phyloP scores from a whole-genome alignment of 2,113 vertebrate species.

The Microtus oregoni region DNA sequence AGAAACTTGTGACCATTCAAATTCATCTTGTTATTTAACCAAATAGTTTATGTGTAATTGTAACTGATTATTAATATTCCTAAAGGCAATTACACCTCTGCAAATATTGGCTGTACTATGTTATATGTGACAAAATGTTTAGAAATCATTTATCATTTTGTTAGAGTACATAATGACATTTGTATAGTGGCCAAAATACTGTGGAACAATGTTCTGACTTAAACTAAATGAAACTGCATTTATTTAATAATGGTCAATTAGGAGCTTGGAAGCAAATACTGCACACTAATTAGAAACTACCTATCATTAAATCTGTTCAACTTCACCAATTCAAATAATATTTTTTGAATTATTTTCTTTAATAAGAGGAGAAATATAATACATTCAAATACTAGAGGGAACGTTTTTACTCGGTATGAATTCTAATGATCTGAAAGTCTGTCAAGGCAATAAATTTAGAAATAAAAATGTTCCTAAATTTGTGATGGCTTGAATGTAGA shows the following conservation, averaged over 20 bases:
- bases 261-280: not conserved
- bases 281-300: not conserved
- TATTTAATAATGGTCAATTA: slow-evolving; percentile 9
- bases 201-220: not conserved
- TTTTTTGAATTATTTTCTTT: slow-evolving; percentile 42
- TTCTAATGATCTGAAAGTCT: not conserved
- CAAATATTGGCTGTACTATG: not conserved
- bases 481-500: not conserved
- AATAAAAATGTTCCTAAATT: not conserved
- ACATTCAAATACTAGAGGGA: not conserved
- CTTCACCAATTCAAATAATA: not conserved
- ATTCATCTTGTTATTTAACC: not conserved
- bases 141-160: not conserved
- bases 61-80: not conserved
- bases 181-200: not conserved
- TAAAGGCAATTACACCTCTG: not conserved
- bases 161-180: not conserved
- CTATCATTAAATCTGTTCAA: slow-evolving; percentile 33
- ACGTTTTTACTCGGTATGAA: not conserved
- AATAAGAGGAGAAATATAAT: not conserved
- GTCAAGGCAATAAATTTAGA: not conserved
- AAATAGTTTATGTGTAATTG: not conserved
- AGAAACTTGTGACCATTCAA: not conserved
- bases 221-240: not conserved
- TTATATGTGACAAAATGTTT: not conserved